Base-by-base conservation (phyloP, 2,888 invertebrate species). In the Endomychus coccineus region DNA sequence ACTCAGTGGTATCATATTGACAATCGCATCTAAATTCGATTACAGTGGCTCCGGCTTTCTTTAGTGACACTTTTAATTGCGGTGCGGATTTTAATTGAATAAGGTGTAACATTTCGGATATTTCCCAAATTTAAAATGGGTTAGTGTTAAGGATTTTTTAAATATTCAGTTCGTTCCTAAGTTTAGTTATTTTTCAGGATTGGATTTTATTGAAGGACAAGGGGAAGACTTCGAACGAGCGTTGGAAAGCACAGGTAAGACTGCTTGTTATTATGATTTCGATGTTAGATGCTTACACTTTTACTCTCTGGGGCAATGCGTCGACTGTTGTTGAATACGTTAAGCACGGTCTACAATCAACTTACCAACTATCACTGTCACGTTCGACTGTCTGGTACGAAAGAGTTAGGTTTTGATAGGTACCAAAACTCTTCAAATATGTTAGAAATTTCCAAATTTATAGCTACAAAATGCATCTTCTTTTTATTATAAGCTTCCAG, bases 141-240 rank as follows among this genome's bases (percentile, higher is more conserved):
- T 55, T 46, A 52, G 55, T 55, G 49, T 32, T 15, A 7, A 14
- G 15, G 17, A 28, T 29, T 38, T 33, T 32, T 40, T 37, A 41
- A 10, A 30, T 19, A 24, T 13, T 19, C 16, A 30, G 19, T 25
- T 36, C 30, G 24, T 23, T 30, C 5, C 5, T 10, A 25, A 7
- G 5, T 9, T 7, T 7, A 10, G 25, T 10, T 7, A 25, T 7
- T 42, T 64, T 71, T 52, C 69, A 80, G 80, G 80, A 68, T 71
- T 80, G 69, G 80, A 81, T 66, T 81, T 81, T 64, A 73, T 79
- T 61, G 79, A 78, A 59, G 70, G 68, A 51, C 78, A 78, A 71
- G 80, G 79, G 49, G 78, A 80, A 56, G 80, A 80, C 64, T 81
- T 80, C 64, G 81, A 81, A 66, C 73, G 75, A 53, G 81, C 81